These are phyloP conservation scores for Myiozetetes cayanensis DNA, from an alignment of 2,113 vertebrate genomes.

Conservation along the genomic window DNA sequence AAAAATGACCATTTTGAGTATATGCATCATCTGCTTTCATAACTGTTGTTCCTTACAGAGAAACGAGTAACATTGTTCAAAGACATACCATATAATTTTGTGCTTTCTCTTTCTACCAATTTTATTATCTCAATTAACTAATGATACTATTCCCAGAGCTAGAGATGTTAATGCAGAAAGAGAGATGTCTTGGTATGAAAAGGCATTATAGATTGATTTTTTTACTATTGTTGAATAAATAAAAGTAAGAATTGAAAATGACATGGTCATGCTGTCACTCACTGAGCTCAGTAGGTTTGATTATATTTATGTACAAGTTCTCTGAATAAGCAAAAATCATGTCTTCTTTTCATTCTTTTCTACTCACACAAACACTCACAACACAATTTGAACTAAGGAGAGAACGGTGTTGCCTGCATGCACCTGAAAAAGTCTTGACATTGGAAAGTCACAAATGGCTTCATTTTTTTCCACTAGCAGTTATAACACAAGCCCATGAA, in stretches of 20 bases:
- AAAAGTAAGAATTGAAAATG: neutral
- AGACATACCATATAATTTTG: neutral
- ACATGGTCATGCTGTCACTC: neutral
- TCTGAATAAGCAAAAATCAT: neutral
- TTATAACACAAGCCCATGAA: neutral
- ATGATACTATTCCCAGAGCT: neutral
- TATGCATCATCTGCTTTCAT: neutral
- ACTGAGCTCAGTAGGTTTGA: neutral
- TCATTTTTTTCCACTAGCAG: neutral
- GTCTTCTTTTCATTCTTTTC: neutral
- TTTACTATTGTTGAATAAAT: neutral
- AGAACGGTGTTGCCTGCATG: rapidly evolving
- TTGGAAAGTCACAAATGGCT: neutral
- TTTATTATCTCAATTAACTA: neutral
- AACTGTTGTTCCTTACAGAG: neutral
- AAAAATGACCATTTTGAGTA: neutral
- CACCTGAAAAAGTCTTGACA: neutral
- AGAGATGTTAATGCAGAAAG: neutral
- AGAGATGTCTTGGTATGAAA: neutral
- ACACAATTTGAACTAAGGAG: neutral
- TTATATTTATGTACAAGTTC: neutral
- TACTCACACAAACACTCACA: neutral
- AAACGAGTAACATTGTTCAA: neutral
- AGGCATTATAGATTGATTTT: neutral
- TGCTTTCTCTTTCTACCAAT: neutral